Conservation (phyloP, 2,797 vertebrate species). For the Cottoperca gobio region DNA sequence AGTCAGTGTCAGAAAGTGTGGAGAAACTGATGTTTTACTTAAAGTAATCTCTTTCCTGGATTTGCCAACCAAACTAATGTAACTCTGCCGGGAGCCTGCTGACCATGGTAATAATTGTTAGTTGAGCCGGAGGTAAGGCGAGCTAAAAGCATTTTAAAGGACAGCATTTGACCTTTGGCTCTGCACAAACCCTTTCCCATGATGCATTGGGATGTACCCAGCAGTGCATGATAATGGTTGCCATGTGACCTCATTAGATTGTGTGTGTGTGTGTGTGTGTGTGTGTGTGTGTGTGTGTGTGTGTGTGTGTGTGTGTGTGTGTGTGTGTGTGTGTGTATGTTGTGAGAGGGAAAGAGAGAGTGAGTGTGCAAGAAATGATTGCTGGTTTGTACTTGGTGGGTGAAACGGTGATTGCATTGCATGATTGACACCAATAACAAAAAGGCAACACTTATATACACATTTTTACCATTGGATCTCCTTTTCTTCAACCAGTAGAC, state of each 20-base stretch:
- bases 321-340: slow-evolving; percentile 3
- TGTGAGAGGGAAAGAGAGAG: not conserved
- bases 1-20: not conserved
- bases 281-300: slow-evolving; percentile 3
- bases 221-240: slow-evolving; percentile 26
- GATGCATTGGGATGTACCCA: slow-evolving; percentile 13
- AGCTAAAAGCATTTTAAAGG: slow-evolving; percentile 56
- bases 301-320: too few relatives aligned
- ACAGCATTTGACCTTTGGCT: slow-evolving; percentile 47
- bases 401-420: too few relatives aligned
- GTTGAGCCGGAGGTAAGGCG: slow-evolving; percentile 3
- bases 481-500: too few relatives aligned
- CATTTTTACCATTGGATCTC: too few relatives aligned
- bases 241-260: slow-evolving; percentile 35
- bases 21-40: slow-evolving; percentile 5
- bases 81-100: slow-evolving; percentile 17
- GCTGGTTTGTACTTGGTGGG: too few relatives aligned
- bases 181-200: slow-evolving; percentile 14
- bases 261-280: too few relatives aligned
- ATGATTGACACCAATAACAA: too few relatives aligned
- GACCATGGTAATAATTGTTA: slow-evolving; percentile 28
- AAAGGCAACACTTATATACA: too few relatives aligned
- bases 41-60: slow-evolving; percentile 28
- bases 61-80: not conserved
- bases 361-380: not conserved